phyloP scores from a whole-genome alignment of 2,797 vertebrate genomes.

The Enteromius radiatus region DNA sequence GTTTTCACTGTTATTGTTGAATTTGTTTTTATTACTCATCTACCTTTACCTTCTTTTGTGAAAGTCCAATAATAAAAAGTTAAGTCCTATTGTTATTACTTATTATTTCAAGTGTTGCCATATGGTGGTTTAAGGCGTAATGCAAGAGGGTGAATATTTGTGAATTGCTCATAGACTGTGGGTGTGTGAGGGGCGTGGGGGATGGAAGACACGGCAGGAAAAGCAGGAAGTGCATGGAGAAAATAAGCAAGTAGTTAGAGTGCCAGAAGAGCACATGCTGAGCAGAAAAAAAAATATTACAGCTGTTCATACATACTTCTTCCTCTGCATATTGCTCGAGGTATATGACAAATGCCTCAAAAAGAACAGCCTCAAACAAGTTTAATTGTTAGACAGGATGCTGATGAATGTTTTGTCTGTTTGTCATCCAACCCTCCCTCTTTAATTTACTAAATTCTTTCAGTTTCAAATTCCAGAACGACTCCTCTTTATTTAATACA shows the following conservation, averaged over 20 bases:
- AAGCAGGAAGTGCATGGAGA: slow-evolving; percentile 48
- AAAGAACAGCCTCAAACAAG: neutral
- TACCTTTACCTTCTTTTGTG: neutral
- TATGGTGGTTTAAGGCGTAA: neutral
- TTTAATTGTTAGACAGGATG: slow-evolving; percentile 12
- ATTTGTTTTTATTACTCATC: neutral
- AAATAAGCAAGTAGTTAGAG: slow-evolving; percentile 59
- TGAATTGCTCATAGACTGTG: neutral
- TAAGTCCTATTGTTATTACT: neutral
- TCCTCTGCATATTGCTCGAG: neutral
- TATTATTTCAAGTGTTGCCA: neutral
- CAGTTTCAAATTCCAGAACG: neutral
- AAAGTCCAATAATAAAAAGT: neutral
- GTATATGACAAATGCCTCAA: neutral
- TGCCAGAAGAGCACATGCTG: slow-evolving; percentile 79
- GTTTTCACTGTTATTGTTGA: neutral
- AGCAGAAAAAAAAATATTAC: slow-evolving; percentile 75
- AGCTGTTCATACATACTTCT: slow-evolving; percentile 70
- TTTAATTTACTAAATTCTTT: neutral
- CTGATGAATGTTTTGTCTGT: neutral
- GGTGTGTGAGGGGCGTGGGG: slow-evolving; percentile 16
- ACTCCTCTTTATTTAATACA: neutral
- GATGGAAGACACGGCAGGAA: neutral
- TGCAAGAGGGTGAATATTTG: neutral
- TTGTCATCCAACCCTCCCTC: neutral